phyloP scores from a whole-genome alignment of 1,140 invertebrate genomes.

The Ips typographus region DNA sequence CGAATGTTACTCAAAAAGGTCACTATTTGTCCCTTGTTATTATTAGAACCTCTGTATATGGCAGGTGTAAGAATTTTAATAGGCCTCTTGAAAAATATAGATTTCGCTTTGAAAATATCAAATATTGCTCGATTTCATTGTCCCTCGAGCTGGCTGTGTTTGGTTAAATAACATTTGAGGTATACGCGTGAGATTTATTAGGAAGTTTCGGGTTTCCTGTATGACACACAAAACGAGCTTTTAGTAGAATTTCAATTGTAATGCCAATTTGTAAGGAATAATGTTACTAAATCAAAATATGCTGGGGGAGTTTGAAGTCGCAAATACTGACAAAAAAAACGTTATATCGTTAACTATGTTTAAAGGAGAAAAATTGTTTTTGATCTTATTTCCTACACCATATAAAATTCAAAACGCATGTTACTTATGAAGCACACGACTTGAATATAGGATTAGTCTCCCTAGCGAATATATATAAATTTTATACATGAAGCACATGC shows the following conservation, averaged over 20 bases:
- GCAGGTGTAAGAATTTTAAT: constrained; percentile 22
- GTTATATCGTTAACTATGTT: background rate
- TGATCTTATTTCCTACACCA: constrained; percentile 26
- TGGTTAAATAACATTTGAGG: constrained; percentile 19
- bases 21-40: constrained; percentile 11
- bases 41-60: constrained; percentile 7
- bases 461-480: background rate
- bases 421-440: constrained; percentile 14
- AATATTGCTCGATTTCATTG: constrained; percentile 3
- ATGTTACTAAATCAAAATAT: no score
- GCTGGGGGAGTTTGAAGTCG: background rate
- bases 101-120: constrained; percentile 8
- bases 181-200: background rate
- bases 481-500: background rate
- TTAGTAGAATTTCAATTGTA: no score
- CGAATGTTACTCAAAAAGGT: constrained; percentile 17
- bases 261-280: no score
- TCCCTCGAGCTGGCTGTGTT: constrained; percentile 3
- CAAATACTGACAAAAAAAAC: background rate
- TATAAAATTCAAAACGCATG: constrained; percentile 28
- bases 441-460: constrained; percentile 13
- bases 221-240: no score
- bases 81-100: constrained; percentile 16
- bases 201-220: background rate
- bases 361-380: constrained; percentile 25